Base-by-base conservation (phyloP, 2,113 vertebrate genomes). In the Hippocampus mohnikei region DNA sequence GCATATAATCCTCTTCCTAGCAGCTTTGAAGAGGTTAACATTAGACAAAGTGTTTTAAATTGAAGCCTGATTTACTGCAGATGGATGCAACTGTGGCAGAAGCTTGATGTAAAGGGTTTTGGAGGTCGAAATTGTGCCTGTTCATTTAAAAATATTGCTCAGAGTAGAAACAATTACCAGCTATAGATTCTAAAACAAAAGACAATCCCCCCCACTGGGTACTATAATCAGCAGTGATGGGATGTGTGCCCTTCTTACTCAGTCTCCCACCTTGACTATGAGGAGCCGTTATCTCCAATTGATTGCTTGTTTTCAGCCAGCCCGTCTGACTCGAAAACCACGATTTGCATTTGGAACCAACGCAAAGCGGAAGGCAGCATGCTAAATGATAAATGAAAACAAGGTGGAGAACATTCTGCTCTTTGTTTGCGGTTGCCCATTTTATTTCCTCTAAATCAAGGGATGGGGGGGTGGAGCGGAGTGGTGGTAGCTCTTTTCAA, bases 211-310 rank as follows among this genome's bases (percentile, higher is more conserved):
- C 67, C 83, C 75, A 74, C 86, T 82, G 82, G 81, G 81, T 75
- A 79, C 80, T 89, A 90, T 89, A 91, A 92, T 88, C 87, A 89
- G 80, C 79, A 66, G 74, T 83, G 86, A 86, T 88, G 86, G 78
- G 81, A 69, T 77, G 70, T 80, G 80, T 46, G 41, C 12, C 62
- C 62, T 40, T 68, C 67, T 76, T 77, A 79, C 74, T 85, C 81
- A 83, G 85, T 85, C 55, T 84, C 69, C 84, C 86, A 85, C 86
- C 88, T 87, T 75, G 25, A 86, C 88, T 83, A 83, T 71, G 80
- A 84, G 69, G 74, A 85, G 86, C 83, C 76, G 83, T 91, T 89
- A 90, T 92, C 82, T 87, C 76, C 86, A 86, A 88, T 90, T 88
- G 84, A 87, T 85, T 83, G 83, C 81, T 77, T 77, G 84, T 87